Evolutionary conservation across 2,113 vertebrate genomes (phyloP), one percentile per base, ranked within the genome.

Genomic region (Clinocottus analis): DNA sequence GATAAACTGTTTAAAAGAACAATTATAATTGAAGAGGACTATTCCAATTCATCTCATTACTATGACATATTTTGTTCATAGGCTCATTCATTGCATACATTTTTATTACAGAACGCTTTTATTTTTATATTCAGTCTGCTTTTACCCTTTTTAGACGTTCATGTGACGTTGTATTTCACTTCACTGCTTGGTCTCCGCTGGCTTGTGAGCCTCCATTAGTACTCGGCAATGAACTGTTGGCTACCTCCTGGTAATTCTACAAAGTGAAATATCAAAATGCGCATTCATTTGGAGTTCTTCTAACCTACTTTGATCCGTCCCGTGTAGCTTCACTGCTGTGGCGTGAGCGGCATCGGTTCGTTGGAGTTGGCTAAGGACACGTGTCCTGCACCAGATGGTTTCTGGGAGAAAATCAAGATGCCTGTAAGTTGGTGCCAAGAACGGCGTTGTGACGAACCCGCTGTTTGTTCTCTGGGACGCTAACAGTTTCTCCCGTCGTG

Each of bases 321-420:
- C 13, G 10, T 83, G 47, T 47, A 94, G 93, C 75, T 94, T 19
- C 76, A 91, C 70, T 94, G 93, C 80, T 94, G 93, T 62, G 93
- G 93, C 6, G 0, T 72, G 13, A 78, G 85, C 0, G 92, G 92
- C 0, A 0, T 86, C 17, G 0, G 5, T 0, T 0, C 82, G 3
- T 2, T 92, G 0, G 86, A 88, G 23, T 0, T 69, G 0, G 80
- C 5, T 2, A 0, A 77, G 61, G 0, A 72, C 0, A 93, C 90
- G 7, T 94, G 93, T 21, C 90, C 92, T 25, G 0, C 45, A 1
- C 21, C 90, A n/a, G 1, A 45, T 0, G 45, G 74, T 0, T 27
- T 91, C n/a, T 0, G 53, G 0, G 84, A 88, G 35, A 1, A 47
- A 0, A 0, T 93, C 0, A 1, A 4, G 0, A 90, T 86, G 85